Conservation (phyloP, 2,888 invertebrate species). For the Drosophila robusta region DNA sequence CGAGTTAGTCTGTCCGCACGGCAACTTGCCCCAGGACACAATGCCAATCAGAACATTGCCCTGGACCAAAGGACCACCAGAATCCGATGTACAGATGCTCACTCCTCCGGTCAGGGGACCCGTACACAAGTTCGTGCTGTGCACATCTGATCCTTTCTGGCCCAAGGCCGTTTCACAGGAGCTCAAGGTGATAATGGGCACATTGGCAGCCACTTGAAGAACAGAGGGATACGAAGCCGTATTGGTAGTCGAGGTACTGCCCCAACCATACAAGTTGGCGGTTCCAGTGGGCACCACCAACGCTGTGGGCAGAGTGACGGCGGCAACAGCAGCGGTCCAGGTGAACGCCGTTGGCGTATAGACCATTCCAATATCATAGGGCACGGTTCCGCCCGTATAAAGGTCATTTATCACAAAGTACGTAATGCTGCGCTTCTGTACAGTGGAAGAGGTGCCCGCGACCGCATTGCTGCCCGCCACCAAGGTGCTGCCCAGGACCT, state of each 20-base stretch:
- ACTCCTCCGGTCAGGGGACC: slow-evolving; percentile 80
- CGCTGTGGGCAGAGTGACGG: slow-evolving; percentile 69
- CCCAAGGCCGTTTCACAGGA: slow-evolving; percentile 76
- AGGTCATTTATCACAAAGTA: slow-evolving; percentile 76
- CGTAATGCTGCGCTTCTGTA: slow-evolving; percentile 73
- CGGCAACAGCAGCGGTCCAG: slow-evolving; percentile 74
- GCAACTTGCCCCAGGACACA: slow-evolving; percentile 86
- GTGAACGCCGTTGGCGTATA: slow-evolving; percentile 77
- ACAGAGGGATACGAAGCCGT: slow-evolving; percentile 67
- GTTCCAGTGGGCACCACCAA: slow-evolving; percentile 68
- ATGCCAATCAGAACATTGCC: slow-evolving; percentile 84
- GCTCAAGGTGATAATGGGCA: slow-evolving; percentile 71
- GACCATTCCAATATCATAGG: slow-evolving; percentile 83
- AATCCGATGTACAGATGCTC: slow-evolving; percentile 82
- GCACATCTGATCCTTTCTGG: slow-evolving; percentile 67
- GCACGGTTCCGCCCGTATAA: slow-evolving; percentile 80
- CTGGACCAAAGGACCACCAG: slow-evolving; percentile 82
- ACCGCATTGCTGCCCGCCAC: slow-evolving; percentile 81
- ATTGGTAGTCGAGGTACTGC: slow-evolving; percentile 79
- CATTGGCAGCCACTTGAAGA: slow-evolving; percentile 76
- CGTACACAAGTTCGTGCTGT: slow-evolving; percentile 80
- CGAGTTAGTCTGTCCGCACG: slow-evolving; percentile 84
- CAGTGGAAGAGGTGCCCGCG: slow-evolving; percentile 68
- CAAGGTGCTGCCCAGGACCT: slow-evolving; percentile 72
- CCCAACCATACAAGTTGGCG: slow-evolving; percentile 82